These are phyloP conservation scores for Archivesica marissinica DNA, from an alignment of 1,140 invertebrate genomes.

Conservation along the genomic window DNA sequence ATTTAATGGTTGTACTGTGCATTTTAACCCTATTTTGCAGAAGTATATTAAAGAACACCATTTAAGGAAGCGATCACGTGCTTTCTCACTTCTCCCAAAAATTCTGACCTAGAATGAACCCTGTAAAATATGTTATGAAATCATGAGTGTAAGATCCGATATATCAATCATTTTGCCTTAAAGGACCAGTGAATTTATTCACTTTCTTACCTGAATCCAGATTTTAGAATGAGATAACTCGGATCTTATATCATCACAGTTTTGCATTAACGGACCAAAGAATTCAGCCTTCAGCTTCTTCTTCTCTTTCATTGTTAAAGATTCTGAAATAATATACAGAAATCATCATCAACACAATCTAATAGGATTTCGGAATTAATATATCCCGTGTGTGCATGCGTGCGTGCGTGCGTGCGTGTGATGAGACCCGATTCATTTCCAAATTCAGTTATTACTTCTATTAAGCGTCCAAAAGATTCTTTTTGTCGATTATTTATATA, in stretches of 20 bases:
- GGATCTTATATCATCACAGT: slow-evolving; percentile 90
- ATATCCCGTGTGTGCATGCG: neutral
- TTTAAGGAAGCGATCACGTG: no score
- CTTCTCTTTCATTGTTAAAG: slow-evolving; percentile 71
- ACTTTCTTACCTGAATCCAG: slow-evolving; percentile 71
- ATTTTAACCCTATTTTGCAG: no score
- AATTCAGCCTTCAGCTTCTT: slow-evolving; percentile 72
- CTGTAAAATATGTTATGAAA: no score
- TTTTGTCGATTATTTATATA: neutral
- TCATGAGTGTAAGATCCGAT: no score
- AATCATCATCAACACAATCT: slow-evolving; percentile 27
- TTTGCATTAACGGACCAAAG: slow-evolving; percentile 86
- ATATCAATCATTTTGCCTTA: no score
- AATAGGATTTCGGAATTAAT: slow-evolving; percentile 33
- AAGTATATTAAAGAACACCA: no score
- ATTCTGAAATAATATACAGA: slow-evolving; percentile 44
- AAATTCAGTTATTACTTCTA: neutral
- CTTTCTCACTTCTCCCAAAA: no score
- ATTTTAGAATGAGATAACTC: slow-evolving; percentile 88
- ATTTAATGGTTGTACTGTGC: no score
- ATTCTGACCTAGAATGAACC: no score
- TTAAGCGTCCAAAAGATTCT: neutral
- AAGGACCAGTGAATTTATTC: no score
- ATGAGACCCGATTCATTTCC: neutral
- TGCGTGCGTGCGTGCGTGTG: neutral